These are phyloP conservation scores for Timema podura DNA, from an alignment of 2,888 invertebrate species.

Conservation along the genomic window DNA sequence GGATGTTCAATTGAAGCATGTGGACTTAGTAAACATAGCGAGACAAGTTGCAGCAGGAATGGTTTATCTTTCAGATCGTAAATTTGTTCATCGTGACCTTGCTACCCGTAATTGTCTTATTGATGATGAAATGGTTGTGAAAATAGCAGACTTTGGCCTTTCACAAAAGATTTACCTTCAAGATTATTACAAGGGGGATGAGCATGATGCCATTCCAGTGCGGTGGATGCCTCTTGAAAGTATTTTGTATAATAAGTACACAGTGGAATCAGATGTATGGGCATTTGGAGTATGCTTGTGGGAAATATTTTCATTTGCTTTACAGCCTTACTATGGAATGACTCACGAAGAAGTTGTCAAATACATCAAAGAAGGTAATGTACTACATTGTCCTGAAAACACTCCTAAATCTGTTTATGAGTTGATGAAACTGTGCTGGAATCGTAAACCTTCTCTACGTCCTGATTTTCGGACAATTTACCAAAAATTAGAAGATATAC, in stretches of 20 bases:
- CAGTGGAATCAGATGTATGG: conserved; percentile 95
- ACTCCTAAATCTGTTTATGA: conserved; percentile 84
- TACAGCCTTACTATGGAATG: conserved; percentile 96
- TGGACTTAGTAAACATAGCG: conserved; percentile 80
- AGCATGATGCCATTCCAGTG: conserved; percentile 93
- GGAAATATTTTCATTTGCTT: conserved; percentile 95
- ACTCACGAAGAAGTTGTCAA: conserved; percentile 96
- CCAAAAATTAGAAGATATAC: conserved; percentile 70
- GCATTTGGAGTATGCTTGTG: conserved; percentile 94
- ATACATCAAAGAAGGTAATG: conserved; percentile 89
- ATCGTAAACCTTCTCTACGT: conserved; percentile 75
- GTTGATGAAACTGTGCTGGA: conserved; percentile 93
- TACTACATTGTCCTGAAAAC: conserved; percentile 85
- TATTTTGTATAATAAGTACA: conserved; percentile 94
- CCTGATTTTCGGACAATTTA: conserved; percentile 82
- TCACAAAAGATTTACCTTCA: conserved; percentile 93
- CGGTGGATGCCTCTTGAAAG: conserved; percentile 98
- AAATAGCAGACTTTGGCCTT: conserved; percentile 95
- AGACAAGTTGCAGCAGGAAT: conserved; percentile 90
- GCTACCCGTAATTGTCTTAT: conserved; percentile 95
- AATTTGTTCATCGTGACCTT: conserved; percentile 93
- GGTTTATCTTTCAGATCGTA: conserved; percentile 89
- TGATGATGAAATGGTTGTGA: conserved; percentile 89
- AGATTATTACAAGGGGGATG: conserved; percentile 94
- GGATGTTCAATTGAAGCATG: conserved; percentile 66